These are phyloP conservation scores for Sinodicranocentrus sp. DNA, from an alignment of 2,888 invertebrate species.

Conservation along the genomic window DNA sequence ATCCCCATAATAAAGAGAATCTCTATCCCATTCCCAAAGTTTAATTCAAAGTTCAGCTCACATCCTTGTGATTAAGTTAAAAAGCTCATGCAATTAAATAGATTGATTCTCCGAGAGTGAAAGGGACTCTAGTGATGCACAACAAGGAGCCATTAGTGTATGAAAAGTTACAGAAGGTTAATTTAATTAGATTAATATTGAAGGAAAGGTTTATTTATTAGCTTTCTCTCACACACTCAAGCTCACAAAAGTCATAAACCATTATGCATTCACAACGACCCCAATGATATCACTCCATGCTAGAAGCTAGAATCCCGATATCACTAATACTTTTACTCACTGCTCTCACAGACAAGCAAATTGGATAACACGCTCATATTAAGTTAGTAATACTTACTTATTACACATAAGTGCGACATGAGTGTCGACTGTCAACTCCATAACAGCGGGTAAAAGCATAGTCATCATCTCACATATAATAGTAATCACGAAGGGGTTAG, in stretches of 20 bases:
- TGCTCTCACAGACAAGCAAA: not conserved
- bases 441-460: constrained; percentile 22
- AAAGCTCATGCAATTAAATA: constrained; percentile 66
- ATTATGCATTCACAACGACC: constrained; percentile 37
- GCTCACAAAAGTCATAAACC: constrained; percentile 67
- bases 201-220: constrained; percentile 69
- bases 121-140: not conserved
- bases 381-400: too few relatives aligned
- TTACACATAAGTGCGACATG: not conserved
- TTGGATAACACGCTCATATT: constrained; percentile 13
- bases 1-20: too few relatives aligned
- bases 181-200: constrained; percentile 70
- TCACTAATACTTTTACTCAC: not conserved
- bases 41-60: too few relatives aligned
- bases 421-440: not conserved
- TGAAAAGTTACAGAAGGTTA: constrained; percentile 66
- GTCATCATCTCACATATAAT: constrained; percentile 6
- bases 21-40: too few relatives aligned
- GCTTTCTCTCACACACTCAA: constrained; percentile 49
- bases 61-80: constrained; percentile 65
- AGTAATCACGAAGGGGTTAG: constrained; percentile 5
- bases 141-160: constrained; percentile 55
- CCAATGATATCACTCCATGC: not conserved
- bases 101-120: constrained; percentile 56
- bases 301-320: not conserved